Percentiles rank a stretch among this genome's conserved stretches.
Evolutionary conservation across 1,140 invertebrate genomes (phyloP).

Genomic region (Hyles vespertilio): DNA sequence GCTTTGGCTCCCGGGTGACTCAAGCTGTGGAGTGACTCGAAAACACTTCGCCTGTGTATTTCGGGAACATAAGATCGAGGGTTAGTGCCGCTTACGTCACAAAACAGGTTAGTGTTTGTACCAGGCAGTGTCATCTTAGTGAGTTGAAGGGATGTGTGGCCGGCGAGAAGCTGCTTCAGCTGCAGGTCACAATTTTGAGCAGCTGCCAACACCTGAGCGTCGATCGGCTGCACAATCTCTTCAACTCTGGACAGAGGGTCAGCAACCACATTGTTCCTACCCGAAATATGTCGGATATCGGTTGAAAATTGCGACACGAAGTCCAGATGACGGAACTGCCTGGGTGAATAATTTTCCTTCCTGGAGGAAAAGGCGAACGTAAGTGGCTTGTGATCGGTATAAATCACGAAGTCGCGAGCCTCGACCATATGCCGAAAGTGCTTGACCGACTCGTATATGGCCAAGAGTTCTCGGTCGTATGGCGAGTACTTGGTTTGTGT

Average conservation of each 20-base stretch:
- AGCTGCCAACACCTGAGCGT: not conserved
- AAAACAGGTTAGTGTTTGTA: not conserved
- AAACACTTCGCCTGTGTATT: not conserved
- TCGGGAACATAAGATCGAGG: too few relatives aligned
- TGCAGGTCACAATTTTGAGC: not conserved
- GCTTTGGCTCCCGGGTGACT: not conserved
- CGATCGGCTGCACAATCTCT: not conserved
- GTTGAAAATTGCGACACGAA: too few relatives aligned
- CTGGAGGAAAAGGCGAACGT: too few relatives aligned
- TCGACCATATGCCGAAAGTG: conserved; percentile 24
- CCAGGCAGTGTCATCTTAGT: not conserved
- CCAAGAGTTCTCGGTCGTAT: conserved; percentile 23
- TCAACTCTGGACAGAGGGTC: too few relatives aligned
- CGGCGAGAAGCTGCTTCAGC: not conserved
- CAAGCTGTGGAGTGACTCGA: not conserved
- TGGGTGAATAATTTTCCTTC: too few relatives aligned
- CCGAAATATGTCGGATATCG: too few relatives aligned
- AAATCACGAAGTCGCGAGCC: conserved; percentile 30
- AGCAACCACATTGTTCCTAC: too few relatives aligned
- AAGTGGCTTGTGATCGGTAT: conserved; percentile 2
- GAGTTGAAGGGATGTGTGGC: not conserved
- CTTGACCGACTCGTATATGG: conserved; percentile 22
- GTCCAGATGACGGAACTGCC: too few relatives aligned
- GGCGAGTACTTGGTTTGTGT: conserved; percentile 19
- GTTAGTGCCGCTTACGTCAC: too few relatives aligned